A percentile compares a stretch with the other conserved stretches of the same genome.
Evolutionary conservation across 2,797 vertebrate genomes (phyloP).

Genomic region (Microctenopoma steveboyesi): DNA sequence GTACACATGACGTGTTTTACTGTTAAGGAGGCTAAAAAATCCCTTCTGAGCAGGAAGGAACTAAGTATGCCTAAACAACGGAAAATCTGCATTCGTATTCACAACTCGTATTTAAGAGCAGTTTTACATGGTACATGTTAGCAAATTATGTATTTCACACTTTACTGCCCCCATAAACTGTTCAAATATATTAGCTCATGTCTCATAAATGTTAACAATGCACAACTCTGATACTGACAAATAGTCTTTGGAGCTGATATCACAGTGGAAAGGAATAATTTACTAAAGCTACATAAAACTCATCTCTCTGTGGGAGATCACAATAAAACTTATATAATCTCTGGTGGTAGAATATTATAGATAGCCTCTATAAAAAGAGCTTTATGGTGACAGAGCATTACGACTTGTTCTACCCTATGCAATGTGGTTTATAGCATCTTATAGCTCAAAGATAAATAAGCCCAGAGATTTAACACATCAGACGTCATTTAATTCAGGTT

Average conservation of each 20-base stretch:
- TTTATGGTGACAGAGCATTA: constrained; percentile 77
- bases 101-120: constrained; percentile 78
- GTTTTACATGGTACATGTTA: constrained; percentile 82
- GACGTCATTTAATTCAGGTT: constrained; percentile 43
- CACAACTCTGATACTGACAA: constrained; percentile 56
- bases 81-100: constrained; percentile 81
- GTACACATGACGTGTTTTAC: constrained; percentile 25
- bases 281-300: constrained; percentile 82
- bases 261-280: constrained; percentile 78
- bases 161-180: constrained; percentile 87
- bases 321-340: constrained; percentile 83
- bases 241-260: constrained; percentile 55
- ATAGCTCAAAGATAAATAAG: constrained; percentile 60
- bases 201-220: constrained; percentile 79
- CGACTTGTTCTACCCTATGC: constrained; percentile 51
- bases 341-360: constrained; percentile 78
- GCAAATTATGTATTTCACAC: constrained; percentile 84
- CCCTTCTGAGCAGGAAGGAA: constrained; percentile 45
- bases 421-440: constrained; percentile 58
- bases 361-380: constrained; percentile 83
- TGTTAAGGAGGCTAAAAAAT: constrained; percentile 12
- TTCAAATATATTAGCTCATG: constrained; percentile 82
- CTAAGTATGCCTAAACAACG: constrained; percentile 65
- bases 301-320: constrained; percentile 75
- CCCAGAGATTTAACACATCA: constrained; percentile 52